These are phyloP conservation scores for Coptotermes formosanus DNA, from an alignment of 1,140 invertebrate species.

Conservation along the genomic window DNA sequence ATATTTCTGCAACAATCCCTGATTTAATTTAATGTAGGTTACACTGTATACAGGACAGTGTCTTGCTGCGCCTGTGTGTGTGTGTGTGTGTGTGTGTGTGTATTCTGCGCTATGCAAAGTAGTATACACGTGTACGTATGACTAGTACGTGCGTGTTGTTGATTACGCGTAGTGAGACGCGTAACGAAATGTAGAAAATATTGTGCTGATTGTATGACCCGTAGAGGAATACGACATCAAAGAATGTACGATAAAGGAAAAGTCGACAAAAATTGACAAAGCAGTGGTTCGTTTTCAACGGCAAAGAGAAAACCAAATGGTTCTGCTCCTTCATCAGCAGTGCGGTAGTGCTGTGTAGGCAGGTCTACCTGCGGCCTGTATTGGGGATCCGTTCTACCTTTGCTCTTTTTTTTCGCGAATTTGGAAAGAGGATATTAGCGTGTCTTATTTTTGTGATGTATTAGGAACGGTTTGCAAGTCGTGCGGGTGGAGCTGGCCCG, in stretches of 20 bases:
- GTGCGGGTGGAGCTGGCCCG: not conserved
- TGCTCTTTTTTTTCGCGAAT: not conserved
- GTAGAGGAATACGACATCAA: not conserved
- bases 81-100: not conserved
- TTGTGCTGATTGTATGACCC: not conserved
- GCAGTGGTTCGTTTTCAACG: not conserved
- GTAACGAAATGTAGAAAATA: not conserved
- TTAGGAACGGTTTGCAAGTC: not conserved
- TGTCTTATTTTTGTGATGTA: slow-evolving; percentile 17
- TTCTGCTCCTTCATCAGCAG: not conserved
- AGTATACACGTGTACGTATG: not conserved
- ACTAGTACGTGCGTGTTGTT: not conserved
- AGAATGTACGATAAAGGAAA: not conserved
- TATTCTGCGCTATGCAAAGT: not conserved
- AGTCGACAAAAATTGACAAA: not conserved
- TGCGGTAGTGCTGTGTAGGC: not conserved
- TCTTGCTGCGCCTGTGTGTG: too few species aligned
- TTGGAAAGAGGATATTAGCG: not conserved
- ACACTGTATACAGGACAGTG: too few species aligned
- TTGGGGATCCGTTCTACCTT: not conserved
- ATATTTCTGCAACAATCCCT: too few species aligned
- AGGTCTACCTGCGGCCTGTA: not conserved
- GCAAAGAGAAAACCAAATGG: not conserved
- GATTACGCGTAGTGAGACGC: not conserved
- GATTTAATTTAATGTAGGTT: too few species aligned